Evolutionary conservation across 2,797 vertebrate genomes (phyloP), one percentile per base, ranked within the genome.

Genomic region (Sparidentex hasta): DNA sequence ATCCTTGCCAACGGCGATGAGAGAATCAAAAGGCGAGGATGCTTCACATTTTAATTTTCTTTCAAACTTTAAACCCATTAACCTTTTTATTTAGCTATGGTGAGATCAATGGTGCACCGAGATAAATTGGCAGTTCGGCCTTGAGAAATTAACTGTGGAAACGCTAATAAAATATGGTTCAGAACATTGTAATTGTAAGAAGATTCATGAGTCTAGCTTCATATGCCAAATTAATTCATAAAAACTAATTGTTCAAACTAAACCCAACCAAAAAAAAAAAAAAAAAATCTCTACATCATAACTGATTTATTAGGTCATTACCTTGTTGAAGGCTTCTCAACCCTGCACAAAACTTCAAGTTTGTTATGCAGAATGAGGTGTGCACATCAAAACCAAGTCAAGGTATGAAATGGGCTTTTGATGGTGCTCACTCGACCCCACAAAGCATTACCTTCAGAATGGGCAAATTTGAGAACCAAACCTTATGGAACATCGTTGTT

Each of bases 61-160:
- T 79, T 78, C 76, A 29, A 65, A 62, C 64, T 75, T 72, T 48
- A 67, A 67, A 69, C 47, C 17, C 20, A 25, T 71, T 57, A 56
- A 48, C 65, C 47, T 79, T 69, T 71, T 54, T 58, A 64, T 81
- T 79, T 25, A 25, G 29, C 61, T 72, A 47, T 62, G 59, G 57
- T 52, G 13, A 59, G 70, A 70, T 68, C 58, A 66, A 16, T 50
- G 56, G 48, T 57, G 20, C 51, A 50, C 46, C 2, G 7, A 14
- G 58, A 72, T 76, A 74, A 76, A 86, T 82, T 89, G 68, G 16
- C 43, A 59, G 46, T 56, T 55, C 62, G 65, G 65, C 82, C 83
- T 73, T 77, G 64, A 29, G 54, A 82, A 78, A 74, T 76, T 63
- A 76, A 80, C 78, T 74, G 58, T 38, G 20, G 29, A 67, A 65